Conservation (phyloP, 2,113 vertebrate species). For the Gallinago media region DNA sequence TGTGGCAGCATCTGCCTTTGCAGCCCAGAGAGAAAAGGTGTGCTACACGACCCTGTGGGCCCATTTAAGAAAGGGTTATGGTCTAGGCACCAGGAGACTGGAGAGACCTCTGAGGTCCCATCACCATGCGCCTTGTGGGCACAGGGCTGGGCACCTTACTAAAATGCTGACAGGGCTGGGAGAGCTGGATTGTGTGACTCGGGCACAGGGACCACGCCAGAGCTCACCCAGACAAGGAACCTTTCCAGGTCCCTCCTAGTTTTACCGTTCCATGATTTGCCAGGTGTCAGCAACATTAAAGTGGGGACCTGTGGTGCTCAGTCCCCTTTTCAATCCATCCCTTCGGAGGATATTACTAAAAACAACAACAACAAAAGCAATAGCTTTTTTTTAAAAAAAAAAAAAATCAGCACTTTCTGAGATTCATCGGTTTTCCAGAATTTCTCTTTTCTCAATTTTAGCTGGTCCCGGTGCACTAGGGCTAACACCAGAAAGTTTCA, state of each 20-base stretch:
- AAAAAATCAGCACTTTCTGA: background rate
- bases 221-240: background rate
- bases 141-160: too few relatives aligned
- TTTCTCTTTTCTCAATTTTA: background rate
- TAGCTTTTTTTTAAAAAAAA: background rate
- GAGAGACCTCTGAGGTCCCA: background rate
- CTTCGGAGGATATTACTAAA: background rate
- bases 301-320: background rate
- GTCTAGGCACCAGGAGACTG: background rate
- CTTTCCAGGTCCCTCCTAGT: background rate
- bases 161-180: background rate
- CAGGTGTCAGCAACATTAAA: background rate
- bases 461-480: background rate
- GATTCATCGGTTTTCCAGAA: background rate
- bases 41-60: accelerated
- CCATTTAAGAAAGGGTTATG: background rate
- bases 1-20: background rate
- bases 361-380: background rate
- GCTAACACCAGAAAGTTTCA: background rate
- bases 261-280: background rate
- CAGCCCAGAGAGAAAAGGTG: background rate
- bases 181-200: background rate
- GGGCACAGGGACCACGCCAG: background rate
- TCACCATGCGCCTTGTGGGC: background rate
- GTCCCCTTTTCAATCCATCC: background rate